phyloP scores from a whole-genome alignment of 2,797 vertebrate genomes.

The Vespertilio murinus region DNA sequence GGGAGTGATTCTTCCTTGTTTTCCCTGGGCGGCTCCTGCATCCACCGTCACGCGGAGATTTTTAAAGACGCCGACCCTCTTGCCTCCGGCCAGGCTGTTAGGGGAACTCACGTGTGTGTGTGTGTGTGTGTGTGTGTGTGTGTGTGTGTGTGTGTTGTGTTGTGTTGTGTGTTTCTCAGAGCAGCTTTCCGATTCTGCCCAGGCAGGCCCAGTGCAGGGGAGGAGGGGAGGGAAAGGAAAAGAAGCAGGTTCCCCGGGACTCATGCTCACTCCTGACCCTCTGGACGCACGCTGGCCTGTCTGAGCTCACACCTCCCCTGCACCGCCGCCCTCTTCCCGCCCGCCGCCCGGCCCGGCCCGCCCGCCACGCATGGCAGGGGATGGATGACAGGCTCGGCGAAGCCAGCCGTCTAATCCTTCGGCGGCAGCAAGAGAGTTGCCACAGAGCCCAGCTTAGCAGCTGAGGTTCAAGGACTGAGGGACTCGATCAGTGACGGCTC shows the following conservation, averaged over 20 bases:
- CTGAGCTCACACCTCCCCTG: neutral
- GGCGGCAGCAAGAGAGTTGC: neutral
- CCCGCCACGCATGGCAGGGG: neutral
- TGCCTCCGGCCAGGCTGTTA: neutral
- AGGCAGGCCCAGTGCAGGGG: neutral
- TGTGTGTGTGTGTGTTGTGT: too few relatives aligned
- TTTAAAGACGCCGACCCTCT: neutral
- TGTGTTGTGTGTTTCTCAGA: neutral
- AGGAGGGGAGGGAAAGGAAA: accelerated
- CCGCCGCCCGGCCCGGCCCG: neutral
- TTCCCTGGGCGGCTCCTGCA: neutral
- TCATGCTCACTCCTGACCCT: neutral
- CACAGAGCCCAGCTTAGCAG: neutral
- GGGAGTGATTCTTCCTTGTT: neutral
- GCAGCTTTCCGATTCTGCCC: neutral
- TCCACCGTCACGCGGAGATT: neutral
- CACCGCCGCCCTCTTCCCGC: neutral
- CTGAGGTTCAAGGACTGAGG: neutral
- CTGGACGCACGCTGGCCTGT: neutral
- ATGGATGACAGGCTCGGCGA: neutral
- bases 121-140: too few relatives aligned
- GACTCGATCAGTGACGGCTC: neutral
- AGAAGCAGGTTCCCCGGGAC: neutral
- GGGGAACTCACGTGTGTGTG: neutral
- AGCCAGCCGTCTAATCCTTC: neutral